phyloP scores from a whole-genome alignment of 2,113 vertebrate genomes.

The Chascanopsetta lugubris region DNA sequence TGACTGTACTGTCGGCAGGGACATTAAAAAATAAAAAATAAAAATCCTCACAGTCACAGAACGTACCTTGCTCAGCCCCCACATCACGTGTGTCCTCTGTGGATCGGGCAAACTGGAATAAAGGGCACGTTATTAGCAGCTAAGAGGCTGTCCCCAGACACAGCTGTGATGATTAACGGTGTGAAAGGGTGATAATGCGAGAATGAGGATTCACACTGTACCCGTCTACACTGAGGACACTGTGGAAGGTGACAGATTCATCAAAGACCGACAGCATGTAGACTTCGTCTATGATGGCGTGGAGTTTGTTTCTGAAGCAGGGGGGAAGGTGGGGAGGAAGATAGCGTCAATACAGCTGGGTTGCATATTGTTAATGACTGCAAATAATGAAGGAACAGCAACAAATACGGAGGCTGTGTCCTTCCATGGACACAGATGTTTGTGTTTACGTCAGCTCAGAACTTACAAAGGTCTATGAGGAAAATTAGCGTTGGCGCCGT shows the following conservation, averaged over 20 bases:
- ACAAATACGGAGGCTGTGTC: conserved; percentile 23
- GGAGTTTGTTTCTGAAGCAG: conserved; percentile 85
- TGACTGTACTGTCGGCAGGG: conserved; percentile 5
- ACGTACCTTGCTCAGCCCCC: conserved; percentile 93
- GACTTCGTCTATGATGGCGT: conserved; percentile 93
- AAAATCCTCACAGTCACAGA: conserved; percentile 15
- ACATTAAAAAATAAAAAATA: too few relatives aligned
- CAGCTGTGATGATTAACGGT: conserved; percentile 36
- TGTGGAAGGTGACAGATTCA: conserved; percentile 84
- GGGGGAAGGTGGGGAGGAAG: neutral
- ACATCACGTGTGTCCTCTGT: conserved; percentile 94
- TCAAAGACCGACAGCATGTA: conserved; percentile 97
- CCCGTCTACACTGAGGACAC: conserved; percentile 91
- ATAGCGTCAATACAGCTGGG: neutral
- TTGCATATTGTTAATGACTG: conserved; percentile 25
- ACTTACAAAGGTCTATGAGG: conserved; percentile 17
- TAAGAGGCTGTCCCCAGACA: conserved; percentile 36
- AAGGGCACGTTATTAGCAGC: conserved; percentile 48
- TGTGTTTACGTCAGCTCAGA: conserved; percentile 53
- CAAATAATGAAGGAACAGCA: conserved; percentile 27
- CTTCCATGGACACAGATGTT: conserved; percentile 34
- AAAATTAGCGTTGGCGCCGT: conserved; percentile 37
- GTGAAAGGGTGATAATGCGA: conserved; percentile 25
- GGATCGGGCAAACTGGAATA: conserved; percentile 92
- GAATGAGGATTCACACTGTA: conserved; percentile 63